phyloP scores from a whole-genome alignment of 2,888 invertebrate species.

The Andrena fulva region DNA sequence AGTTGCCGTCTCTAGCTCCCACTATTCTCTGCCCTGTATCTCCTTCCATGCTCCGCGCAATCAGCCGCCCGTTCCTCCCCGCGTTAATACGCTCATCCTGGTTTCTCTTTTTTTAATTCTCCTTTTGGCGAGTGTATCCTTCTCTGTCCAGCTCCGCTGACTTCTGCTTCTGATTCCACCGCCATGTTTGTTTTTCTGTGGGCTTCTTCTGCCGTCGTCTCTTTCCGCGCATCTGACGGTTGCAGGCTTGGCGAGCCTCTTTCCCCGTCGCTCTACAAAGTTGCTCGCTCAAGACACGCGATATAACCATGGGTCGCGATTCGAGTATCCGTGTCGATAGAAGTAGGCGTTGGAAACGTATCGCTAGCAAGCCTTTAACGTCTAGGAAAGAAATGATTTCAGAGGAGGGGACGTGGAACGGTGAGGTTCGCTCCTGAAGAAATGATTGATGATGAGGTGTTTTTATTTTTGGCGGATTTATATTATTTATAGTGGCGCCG shows the following conservation, averaged over 20 bases:
- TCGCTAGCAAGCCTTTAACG: conserved; percentile 6
- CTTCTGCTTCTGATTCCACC: neutral
- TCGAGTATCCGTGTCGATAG: conserved; percentile 46
- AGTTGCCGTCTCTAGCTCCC: conserved; percentile 42
- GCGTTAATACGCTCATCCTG: neutral
- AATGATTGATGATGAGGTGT: too few species aligned
- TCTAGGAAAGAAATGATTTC: neutral
- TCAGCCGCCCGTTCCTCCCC: neutral
- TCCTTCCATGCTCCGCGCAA: neutral
- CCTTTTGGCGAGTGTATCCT: conserved; percentile 4
- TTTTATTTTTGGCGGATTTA: too few species aligned
- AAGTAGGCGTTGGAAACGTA: conserved; percentile 47
- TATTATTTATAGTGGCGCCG: too few species aligned
- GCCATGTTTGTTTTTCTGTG: neutral
- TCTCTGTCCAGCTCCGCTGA: neutral
- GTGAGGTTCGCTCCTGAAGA: neutral
- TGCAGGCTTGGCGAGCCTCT: neutral
- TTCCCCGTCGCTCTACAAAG: conserved; percentile 54
- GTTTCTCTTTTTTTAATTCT: neutral
- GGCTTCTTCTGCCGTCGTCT: neutral
- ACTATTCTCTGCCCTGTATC: neutral
- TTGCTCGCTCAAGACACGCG: conserved; percentile 27
- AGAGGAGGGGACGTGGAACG: neutral
- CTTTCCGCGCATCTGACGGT: neutral
- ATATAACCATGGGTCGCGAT: conserved; percentile 15